A percentile compares a stretch with the other conserved stretches of the same genome.
Evolutionary conservation across 2,797 vertebrate genomes (phyloP).

Genomic region (Cottoperca gobio): DNA sequence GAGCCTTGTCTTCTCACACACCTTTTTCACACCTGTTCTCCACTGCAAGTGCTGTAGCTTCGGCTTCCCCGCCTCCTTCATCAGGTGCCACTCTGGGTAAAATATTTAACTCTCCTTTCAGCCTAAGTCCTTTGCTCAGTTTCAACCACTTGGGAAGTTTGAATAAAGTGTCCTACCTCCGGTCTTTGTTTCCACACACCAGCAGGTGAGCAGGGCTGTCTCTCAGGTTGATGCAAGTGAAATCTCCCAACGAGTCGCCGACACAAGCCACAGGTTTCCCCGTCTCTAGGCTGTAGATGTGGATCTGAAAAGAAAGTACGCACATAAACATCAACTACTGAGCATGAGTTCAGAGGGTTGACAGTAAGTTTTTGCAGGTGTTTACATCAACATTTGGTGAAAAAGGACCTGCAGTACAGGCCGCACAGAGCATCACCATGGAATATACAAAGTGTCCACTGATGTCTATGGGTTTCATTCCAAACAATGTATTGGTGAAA

Average conservation of each 20-base stretch:
- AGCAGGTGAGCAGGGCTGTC: constrained; percentile 89
- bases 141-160: constrained; percentile 16
- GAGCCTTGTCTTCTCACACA: constrained; percentile 36
- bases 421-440: too few species aligned
- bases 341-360: background rate
- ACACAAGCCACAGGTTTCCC: constrained; percentile 86
- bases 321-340: background rate
- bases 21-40: constrained; percentile 62
- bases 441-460: too few species aligned
- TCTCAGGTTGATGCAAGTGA: constrained; percentile 92
- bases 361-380: background rate
- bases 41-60: background rate
- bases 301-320: constrained; percentile 83
- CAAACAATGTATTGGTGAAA: too few species aligned
- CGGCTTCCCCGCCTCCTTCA: constrained; percentile 2
- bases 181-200: constrained; percentile 95
- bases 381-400: background rate
- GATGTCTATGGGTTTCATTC: too few species aligned
- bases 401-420: too few species aligned
- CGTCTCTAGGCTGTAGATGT: constrained; percentile 92
- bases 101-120: constrained; percentile 17
- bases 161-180: constrained; percentile 86
- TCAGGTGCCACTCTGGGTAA: constrained; percentile 46
- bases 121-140: constrained; percentile 19
- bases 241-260: constrained; percentile 91